A percentile compares a stretch with the other conserved stretches of the same genome.
These are phyloP conservation scores for Cephalopholis sonnerati DNA, from an alignment of 2,113 vertebrate genomes.

Conservation along the genomic window DNA sequence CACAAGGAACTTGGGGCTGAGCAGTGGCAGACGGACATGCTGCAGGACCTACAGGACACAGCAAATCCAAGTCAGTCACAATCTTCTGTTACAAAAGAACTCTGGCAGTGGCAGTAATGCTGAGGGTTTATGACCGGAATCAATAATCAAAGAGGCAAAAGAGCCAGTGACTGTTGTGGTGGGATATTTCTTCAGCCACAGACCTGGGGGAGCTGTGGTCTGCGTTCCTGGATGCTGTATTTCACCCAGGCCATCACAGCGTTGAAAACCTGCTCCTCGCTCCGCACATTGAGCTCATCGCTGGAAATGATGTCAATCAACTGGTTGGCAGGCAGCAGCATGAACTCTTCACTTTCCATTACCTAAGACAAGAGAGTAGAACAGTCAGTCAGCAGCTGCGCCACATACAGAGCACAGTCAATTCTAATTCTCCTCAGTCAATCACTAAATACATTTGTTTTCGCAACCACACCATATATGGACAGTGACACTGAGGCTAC, in stretches of 20 bases:
- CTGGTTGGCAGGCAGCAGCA: constrained; percentile 98
- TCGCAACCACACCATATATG: neutral
- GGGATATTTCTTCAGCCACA: neutral
- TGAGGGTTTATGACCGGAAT: neutral
- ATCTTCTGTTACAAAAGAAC: neutral
- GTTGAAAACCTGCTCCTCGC: constrained; percentile 98
- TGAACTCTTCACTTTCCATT: constrained; percentile 99
- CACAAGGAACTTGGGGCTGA: constrained; percentile 98
- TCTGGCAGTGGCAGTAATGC: neutral
- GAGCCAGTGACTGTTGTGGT: no score
- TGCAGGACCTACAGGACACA: constrained; percentile 90
- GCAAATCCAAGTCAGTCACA: neutral
- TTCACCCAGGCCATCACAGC: constrained; percentile 99
- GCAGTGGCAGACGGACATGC: constrained; percentile 94
- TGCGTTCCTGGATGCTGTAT: constrained; percentile 97
- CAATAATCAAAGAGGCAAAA: no score
- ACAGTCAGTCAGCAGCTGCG: constrained; percentile 6
- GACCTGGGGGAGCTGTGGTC: constrained; percentile 97
- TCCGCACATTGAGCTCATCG: constrained; percentile 97
- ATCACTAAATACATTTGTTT: neutral
- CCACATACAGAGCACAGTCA: neutral
- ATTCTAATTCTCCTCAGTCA: neutral
- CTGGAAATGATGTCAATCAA: constrained; percentile 99
- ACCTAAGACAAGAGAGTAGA: constrained; percentile 82
- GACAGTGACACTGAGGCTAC: no score